These are phyloP conservation scores for Armadillidium nasatum DNA, from an alignment of 1,140 invertebrate species.

Conservation along the genomic window DNA sequence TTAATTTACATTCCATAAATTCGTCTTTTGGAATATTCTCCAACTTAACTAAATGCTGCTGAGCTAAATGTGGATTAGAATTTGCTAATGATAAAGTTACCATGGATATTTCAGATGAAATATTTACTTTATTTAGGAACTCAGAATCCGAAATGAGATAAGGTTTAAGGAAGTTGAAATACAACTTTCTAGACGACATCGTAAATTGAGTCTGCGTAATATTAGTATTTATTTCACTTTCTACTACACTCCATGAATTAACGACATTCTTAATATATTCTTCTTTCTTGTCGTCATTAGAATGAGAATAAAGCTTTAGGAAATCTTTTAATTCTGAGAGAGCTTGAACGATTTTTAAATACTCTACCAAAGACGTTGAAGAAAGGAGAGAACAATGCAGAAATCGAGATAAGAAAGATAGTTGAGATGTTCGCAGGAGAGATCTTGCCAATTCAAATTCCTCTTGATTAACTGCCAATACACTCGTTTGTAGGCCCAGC, in stretches of 20 bases:
- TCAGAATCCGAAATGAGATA: slow-evolving; percentile 7
- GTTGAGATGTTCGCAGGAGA: slow-evolving; percentile 25
- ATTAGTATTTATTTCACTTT: slow-evolving; percentile 18
- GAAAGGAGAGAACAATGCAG: slow-evolving; percentile 35
- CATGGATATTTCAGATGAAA: slow-evolving; percentile 31
- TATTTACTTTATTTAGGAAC: slow-evolving; percentile 32
- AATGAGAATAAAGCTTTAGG: not conserved
- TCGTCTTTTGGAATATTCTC: slow-evolving; percentile 25
- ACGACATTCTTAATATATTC: slow-evolving; percentile 22
- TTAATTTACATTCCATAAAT: slow-evolving; percentile 25
- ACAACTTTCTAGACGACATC: slow-evolving; percentile 34
- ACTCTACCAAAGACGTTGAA: slow-evolving; percentile 31
- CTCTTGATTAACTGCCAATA: slow-evolving; percentile 36
- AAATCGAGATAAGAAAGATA: slow-evolving; percentile 27
- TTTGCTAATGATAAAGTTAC: slow-evolving; percentile 32
- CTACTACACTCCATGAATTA: slow-evolving; percentile 28
- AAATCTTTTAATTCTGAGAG: slow-evolving; percentile 16
- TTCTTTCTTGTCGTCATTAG: not conserved
- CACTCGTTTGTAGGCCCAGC: slow-evolving; percentile 32
- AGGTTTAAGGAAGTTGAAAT: slow-evolving; percentile 29
- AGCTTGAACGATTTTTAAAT: slow-evolving; percentile 31
- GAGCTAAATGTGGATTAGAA: slow-evolving; percentile 37
- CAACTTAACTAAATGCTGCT: slow-evolving; percentile 34
- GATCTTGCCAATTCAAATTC: slow-evolving; percentile 29
- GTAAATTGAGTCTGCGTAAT: slow-evolving; percentile 31